phyloP scores from a whole-genome alignment of 2,113 vertebrate genomes.

The Hemichromis elongatus region DNA sequence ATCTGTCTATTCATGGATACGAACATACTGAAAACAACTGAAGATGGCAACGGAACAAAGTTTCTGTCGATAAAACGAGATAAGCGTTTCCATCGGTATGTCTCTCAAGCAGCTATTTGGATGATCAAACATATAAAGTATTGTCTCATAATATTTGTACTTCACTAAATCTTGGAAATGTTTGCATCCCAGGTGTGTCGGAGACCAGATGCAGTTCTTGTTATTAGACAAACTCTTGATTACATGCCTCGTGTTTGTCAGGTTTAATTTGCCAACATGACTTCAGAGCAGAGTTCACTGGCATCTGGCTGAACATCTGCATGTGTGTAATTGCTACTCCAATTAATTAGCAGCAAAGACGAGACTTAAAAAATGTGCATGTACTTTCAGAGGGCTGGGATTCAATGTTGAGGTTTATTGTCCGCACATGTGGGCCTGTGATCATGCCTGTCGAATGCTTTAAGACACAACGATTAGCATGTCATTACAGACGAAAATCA shows the following conservation, averaged over 20 bases:
- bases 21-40: neutral
- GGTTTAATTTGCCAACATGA: slow-evolving; percentile 63
- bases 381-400: slow-evolving; percentile 39
- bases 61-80: neutral
- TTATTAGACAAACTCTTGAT: slow-evolving; percentile 42
- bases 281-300: slow-evolving; percentile 61
- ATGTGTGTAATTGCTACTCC: slow-evolving; percentile 64
- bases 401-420: slow-evolving; percentile 14
- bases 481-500: neutral
- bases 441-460: neutral
- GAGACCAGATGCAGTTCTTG: slow-evolving; percentile 33
- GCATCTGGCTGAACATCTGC: slow-evolving; percentile 73
- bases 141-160: neutral
- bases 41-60: neutral
- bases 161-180: neutral
- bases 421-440: slow-evolving; percentile 1
- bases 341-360: slow-evolving; percentile 67
- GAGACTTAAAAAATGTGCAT: slow-evolving; percentile 53
- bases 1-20: neutral
- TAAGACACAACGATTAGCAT: neutral
- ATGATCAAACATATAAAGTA: neutral
- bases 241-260: slow-evolving; percentile 49
- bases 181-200: slow-evolving; percentile 6
- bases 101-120: neutral
- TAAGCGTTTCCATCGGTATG: neutral